Evolutionary conservation across 2,113 vertebrate species (phyloP).

Genomic region (Antigone vipio): DNA sequence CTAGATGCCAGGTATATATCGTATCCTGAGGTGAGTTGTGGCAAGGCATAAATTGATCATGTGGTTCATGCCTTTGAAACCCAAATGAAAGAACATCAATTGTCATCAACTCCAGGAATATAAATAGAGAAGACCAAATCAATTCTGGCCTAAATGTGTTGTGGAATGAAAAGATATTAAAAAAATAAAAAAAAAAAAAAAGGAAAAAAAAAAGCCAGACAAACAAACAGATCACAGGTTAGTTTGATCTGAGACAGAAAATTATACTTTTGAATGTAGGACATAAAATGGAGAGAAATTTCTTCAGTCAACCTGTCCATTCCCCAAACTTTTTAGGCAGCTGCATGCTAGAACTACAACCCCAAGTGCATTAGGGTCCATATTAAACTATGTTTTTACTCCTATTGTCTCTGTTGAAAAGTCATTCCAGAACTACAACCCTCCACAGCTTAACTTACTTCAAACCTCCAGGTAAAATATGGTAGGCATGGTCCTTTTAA

Average conservation of each 20-base stretch:
- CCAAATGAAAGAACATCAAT: constrained; percentile 44
- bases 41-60: constrained; percentile 56
- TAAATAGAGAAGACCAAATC: constrained; percentile 35
- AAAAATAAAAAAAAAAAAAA: not conserved
- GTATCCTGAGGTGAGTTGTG: constrained; percentile 47
- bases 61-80: constrained; percentile 24
- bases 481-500: not conserved
- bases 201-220: not conserved
- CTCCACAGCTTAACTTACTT: not conserved
- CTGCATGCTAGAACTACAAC: not conserved
- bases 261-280: not conserved
- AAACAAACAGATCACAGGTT: not conserved
- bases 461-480: not conserved
- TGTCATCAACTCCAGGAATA: constrained; percentile 9
- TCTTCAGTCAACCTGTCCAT: not conserved
- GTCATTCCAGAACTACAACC: not conserved
- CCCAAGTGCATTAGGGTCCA: not conserved
- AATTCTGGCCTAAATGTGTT: not conserved
- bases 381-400: not conserved
- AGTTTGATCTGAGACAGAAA: not conserved
- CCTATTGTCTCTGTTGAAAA: not conserved
- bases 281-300: not conserved
- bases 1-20: constrained; percentile 48
- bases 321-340: not conserved
- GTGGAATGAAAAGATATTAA: not conserved